Base-by-base conservation (phyloP, 2,888 invertebrate genomes). In the Tetragonisca angustula region DNA sequence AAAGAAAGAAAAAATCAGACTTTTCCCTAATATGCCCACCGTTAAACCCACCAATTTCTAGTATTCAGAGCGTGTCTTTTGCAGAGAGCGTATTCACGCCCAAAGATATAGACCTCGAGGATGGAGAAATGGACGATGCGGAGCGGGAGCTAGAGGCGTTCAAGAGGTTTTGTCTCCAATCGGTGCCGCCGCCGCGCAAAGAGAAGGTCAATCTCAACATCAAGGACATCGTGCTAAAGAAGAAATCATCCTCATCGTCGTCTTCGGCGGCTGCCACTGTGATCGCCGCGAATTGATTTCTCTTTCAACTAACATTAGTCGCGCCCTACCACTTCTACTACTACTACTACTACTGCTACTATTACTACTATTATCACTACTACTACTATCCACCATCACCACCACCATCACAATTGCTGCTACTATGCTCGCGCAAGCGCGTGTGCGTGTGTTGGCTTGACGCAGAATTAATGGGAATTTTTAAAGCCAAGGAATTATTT, bases 111-210 rank as follows among this genome's bases (percentile, higher is more conserved):
- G 97, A 97, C 94, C 95, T 97, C 85, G 97, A 98, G 94, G 96
- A 97, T 87, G 97, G 97, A 27, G 96, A 97, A 62, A 95, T 98
- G 92, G 98, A 98, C 92, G 97, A 97, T 78, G 96, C 97, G 59
- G 98, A 98, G 92, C 95, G 97, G 3, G 98, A 98, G 93, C 95
- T 98, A 87, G 98, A 98, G 93, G 97, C 97, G 2, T 98, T 98
- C 95, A 98, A 98, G 94, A 96, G 98, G 32, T 98, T 97, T 94
- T 98, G 97, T 89, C 97, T 97, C 92, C 97, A 97, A 94, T 98
- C 97, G 86, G 97, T 97, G 86, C 97, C 97, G 74, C 96, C 97
- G 0, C 96, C 97, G 86, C 96, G 97, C 89, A 97, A 97, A 93
- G 97, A 97, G 86, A 97, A 97, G 94, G 97, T 97, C 90, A 97